Base-by-base conservation (phyloP, 2,888 invertebrate species). In the Vanessa cardui region DNA sequence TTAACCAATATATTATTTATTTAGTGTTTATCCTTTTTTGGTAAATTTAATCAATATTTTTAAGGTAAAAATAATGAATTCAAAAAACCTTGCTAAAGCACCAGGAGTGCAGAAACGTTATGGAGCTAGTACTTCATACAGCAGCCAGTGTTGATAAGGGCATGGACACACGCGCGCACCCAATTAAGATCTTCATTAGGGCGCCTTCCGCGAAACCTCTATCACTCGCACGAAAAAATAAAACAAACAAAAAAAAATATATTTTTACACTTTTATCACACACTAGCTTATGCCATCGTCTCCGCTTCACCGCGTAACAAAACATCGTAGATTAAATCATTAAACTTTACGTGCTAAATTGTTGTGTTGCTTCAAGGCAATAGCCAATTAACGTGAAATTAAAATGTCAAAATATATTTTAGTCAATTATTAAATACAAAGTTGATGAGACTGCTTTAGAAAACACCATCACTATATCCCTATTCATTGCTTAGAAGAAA, bases 171-270 rank as follows among this genome's bases (percentile, higher is more conserved):
- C 87, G 82, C 85, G 83, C 82, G 81, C 76, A 80, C 79, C 89
- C 89, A 89, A 90, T 90, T 89, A 90, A 90, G 86, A 87, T 88
- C 86, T 90, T 89, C 88, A 90, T 89, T 89, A 88, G 86, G 50
- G 83, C 78, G 80, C 82, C 83, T 89, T 89, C 89, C 83, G 77
- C 84, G 89, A 89, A 88, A 75, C 80, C 78, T 79, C 78, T 79
- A 82, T 74, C 76, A 78, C 45, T 75, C 68, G 77, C 78, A 76
- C 77, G 76, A 76, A 70, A 73, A 74, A 77, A 73, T 74, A 77
- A 75, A 76, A 72, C 68, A 71, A 74, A 31, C 15, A 31, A 54
- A 54, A 31, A 4, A 7, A 26, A 8, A 45, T 45, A 56, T 56
- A n/a, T 46, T 59, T 59, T 46, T 59, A 46, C 46, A 59, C 26